A percentile compares a stretch with the other conserved stretches of the same genome.
Evolutionary conservation across 2,113 vertebrate genomes (phyloP).

Genomic region (Sapajus apella): DNA sequence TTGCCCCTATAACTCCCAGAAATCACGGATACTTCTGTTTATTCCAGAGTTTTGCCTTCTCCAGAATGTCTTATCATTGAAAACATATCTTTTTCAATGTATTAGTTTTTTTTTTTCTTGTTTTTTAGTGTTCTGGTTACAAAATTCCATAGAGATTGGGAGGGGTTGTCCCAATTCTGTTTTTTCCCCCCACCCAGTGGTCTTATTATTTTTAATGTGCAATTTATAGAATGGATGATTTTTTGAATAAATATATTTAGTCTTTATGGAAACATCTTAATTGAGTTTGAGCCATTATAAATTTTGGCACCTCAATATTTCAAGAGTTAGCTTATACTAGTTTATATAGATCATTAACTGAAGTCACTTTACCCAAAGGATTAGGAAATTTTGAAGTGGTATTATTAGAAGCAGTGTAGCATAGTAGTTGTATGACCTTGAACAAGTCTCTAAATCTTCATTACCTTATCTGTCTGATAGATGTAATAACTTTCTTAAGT

Average conservation of each 20-base stretch:
- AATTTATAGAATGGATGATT: background rate
- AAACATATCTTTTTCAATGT: background rate
- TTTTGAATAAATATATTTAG: background rate
- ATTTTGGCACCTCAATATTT: background rate
- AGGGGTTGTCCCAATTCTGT: background rate
- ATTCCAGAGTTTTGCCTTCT: background rate
- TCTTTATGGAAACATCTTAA: background rate
- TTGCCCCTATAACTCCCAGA: background rate
- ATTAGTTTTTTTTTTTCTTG: background rate
- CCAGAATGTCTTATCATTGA: background rate
- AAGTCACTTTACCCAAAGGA: background rate
- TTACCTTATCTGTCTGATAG: background rate
- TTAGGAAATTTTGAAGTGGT: background rate
- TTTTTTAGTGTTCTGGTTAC: background rate
- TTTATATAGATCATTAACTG: background rate
- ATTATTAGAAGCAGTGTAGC: background rate
- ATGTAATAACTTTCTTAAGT: background rate
- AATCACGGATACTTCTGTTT: background rate
- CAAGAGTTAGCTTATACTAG: background rate
- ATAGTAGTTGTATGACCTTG: background rate
- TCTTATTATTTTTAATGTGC: background rate
- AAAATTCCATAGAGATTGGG: background rate
- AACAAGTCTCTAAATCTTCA: slow-evolving; percentile 22
- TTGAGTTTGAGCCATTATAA: background rate
- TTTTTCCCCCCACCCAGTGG: rapidly evolving